These are phyloP conservation scores for Baryphthengus martii DNA, from an alignment of 2,113 vertebrate genomes.

Conservation along the genomic window DNA sequence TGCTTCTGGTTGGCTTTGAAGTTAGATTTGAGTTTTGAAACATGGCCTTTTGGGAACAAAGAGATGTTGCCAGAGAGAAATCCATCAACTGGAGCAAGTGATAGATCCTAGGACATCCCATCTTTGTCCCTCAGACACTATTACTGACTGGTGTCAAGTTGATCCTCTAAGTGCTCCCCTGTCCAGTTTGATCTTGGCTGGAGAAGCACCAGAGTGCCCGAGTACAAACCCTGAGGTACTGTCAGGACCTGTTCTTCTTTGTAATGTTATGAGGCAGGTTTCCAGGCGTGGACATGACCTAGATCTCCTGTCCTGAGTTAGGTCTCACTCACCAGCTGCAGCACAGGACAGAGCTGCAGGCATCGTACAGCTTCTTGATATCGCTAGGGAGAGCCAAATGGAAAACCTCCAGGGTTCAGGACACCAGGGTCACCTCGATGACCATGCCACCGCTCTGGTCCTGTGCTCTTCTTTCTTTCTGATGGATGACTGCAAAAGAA, in stretches of 20 bases:
- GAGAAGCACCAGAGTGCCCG: neutral
- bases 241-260: neutral
- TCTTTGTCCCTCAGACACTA: neutral
- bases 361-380: neutral
- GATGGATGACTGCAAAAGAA: neutral
- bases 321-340: neutral
- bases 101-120: neutral
- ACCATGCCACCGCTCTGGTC: neutral
- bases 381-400: neutral
- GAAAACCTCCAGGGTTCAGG: neutral
- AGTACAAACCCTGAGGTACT: neutral
- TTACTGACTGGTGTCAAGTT: neutral
- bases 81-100: neutral
- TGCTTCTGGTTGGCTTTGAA: neutral
- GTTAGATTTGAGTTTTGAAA: neutral
- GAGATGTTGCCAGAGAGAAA: neutral
- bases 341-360: neutral
- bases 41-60: fast-evolving
- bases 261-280: neutral
- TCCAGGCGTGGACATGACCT: neutral
- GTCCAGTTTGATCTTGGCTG: neutral
- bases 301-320: neutral
- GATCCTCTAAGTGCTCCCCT: neutral
- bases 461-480: neutral
- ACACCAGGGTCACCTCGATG: fast-evolving